phyloP scores from a whole-genome alignment of 53 echinoderm and acorn worm genomes.

The Apostichopus leukothele region DNA sequence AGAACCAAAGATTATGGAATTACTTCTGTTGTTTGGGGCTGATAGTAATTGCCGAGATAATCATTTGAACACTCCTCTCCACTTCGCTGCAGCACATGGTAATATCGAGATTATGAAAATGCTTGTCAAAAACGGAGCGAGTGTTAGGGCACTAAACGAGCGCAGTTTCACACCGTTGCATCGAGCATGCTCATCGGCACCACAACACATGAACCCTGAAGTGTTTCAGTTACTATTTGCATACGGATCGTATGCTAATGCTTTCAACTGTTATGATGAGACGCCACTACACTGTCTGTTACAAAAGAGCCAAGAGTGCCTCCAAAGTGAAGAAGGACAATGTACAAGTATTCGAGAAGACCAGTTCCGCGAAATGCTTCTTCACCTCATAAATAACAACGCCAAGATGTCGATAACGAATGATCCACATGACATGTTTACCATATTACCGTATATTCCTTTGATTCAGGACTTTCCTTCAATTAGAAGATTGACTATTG shows the following conservation, averaged over 20 bases:
- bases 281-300: slow-evolving; percentile 66
- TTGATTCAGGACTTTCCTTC: slow-evolving; percentile 29
- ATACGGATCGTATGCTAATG: slow-evolving; percentile 65
- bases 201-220: slow-evolving; percentile 42
- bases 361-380: neutral
- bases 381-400: slow-evolving; percentile 42
- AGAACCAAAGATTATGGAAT: slow-evolving; percentile 60
- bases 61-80: slow-evolving; percentile 77
- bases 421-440: slow-evolving; percentile 45
- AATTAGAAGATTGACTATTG: slow-evolving; percentile 7
- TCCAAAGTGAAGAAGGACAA: slow-evolving; percentile 18
- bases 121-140: slow-evolving; percentile 67
- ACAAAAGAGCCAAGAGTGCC: slow-evolving; percentile 23
- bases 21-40: slow-evolving; percentile 73
- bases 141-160: slow-evolving; percentile 65
- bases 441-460: slow-evolving; percentile 29
- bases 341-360: neutral
- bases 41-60: slow-evolving; percentile 73
- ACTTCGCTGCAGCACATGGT: slow-evolving; percentile 79
- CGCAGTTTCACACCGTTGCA: slow-evolving; percentile 75
- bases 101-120: slow-evolving; percentile 62
- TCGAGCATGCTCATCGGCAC: slow-evolving; percentile 64
- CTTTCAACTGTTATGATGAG: slow-evolving; percentile 54
- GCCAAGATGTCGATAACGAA: slow-evolving; percentile 36
- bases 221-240: slow-evolving; percentile 58